Evolutionary conservation across 2,797 vertebrate genomes (phyloP).

Genomic region (Monodelphis domestica): DNA sequence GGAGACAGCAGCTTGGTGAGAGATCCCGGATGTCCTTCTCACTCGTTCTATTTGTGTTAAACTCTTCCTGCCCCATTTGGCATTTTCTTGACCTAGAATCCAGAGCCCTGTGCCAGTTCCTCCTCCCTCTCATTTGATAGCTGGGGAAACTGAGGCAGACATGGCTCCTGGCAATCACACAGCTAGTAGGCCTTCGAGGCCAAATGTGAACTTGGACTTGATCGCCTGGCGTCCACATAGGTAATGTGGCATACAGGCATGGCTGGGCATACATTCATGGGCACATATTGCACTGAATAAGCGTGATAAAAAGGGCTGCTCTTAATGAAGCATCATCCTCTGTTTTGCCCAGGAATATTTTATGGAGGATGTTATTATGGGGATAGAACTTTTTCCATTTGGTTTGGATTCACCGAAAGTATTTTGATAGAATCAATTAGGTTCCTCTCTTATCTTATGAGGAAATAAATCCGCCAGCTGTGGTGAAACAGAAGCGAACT

Average conservation of each 20-base stretch:
- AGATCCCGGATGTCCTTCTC: too few relatives aligned
- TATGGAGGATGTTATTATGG: conserved; percentile 8
- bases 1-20: too few relatives aligned
- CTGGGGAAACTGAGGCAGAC: neutral
- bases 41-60: too few relatives aligned
- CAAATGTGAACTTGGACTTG: neutral
- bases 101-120: neutral
- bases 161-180: neutral
- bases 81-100: neutral
- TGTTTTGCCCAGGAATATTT: neutral
- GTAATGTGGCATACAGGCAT: neutral
- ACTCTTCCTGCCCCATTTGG: neutral
- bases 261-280: neutral
- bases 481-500: conserved; percentile 22
- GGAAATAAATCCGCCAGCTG: conserved; percentile 34
- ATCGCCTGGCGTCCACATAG: neutral
- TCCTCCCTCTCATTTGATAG: neutral
- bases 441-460: conserved; percentile 41
- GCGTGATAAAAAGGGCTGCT: neutral
- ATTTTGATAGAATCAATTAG: conserved; percentile 1
- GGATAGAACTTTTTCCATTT: conserved; percentile 11
- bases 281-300: neutral
- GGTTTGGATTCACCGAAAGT: neutral
- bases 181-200: neutral
- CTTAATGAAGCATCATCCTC: neutral